Conservation (phyloP, 2,888 invertebrate species). For the Stenolophus ochropezus region DNA sequence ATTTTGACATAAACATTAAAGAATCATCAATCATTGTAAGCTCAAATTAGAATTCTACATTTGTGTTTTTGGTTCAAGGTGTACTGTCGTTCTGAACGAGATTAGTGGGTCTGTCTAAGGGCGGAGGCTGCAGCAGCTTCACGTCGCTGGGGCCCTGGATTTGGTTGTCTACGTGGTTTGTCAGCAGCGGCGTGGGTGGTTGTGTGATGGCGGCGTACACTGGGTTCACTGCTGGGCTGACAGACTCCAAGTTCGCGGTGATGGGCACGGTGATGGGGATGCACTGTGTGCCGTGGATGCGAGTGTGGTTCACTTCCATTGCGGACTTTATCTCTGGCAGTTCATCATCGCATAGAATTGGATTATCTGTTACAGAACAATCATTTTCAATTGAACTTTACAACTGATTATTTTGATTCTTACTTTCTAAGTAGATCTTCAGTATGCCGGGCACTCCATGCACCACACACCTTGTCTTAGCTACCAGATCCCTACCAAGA, state of each 20-base stretch:
- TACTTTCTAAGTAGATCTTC: constrained; percentile 89
- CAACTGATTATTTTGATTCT: background rate
- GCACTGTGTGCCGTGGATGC: constrained; percentile 81
- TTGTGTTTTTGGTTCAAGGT: constrained; percentile 9
- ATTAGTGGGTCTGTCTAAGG: constrained; percentile 30
- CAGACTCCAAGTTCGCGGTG: background rate
- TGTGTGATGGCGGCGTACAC: constrained; percentile 8
- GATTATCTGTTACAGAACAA: constrained; percentile 87
- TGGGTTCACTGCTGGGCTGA: constrained; percentile 35
- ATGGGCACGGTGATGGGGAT: constrained; percentile 63
- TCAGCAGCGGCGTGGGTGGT: constrained; percentile 2
- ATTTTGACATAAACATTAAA: constrained; percentile 24
- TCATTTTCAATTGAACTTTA: background rate
- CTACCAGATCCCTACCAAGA: constrained; percentile 84
- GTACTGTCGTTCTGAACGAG: background rate
- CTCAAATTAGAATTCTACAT: constrained; percentile 38
- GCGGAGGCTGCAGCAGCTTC: constrained; percentile 20
- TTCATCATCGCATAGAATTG: constrained; percentile 85
- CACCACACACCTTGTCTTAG: constrained; percentile 86
- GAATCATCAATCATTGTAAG: constrained; percentile 46
- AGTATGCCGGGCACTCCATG: constrained; percentile 86
- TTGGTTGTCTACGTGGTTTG: constrained; percentile 49
- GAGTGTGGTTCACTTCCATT: constrained; percentile 83
- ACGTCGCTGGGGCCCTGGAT: constrained; percentile 4
- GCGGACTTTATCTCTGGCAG: constrained; percentile 82